Base-by-base conservation (phyloP, 2,113 vertebrate species). In the Strigops habroptila region DNA sequence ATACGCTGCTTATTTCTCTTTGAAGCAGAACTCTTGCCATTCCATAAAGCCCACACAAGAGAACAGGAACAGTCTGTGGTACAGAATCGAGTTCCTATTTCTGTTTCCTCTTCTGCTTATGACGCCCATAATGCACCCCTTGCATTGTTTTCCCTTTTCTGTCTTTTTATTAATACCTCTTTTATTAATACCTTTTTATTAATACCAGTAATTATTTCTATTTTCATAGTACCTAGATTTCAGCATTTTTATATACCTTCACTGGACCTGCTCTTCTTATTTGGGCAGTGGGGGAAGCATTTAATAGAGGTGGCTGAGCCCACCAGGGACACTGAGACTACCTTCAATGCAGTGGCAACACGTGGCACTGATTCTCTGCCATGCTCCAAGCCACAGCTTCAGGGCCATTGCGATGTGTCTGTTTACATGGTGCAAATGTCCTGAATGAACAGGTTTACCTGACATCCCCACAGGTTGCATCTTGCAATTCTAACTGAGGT, bases 1-100 rank as follows among this genome's bases (percentile, higher is more conserved):
- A 64, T 59, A 90, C 71, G 73, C 86, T 69, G 21, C 53, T 82
- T 60, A 33, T 21, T 93, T 73, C 39, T 82, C 83, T 96, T 94
- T 90, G 95, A 96, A 93, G 90, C 90, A 93, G 57, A 82, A 35
- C 51, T 41, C 62, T 67, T 1, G 15, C 52, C 62, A 12, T 60
- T 16, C 62, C 53, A 17, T 12, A 30, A 48, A 86, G 63, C 21
- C 43, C 21, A 75, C 71, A n/a, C n/a, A 67, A 43, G 46, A 35
- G 51, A 76, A 27, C 0, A 13, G 37, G 73, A 65, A 18, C 12
- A 37, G 59, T 8, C 27, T 1, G 6, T 5, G 62, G 41, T 24
- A 64, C 14, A 39, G 44, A n/a, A 27, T 11, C 0, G 7, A 88
- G 52, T 2, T 74, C 67, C 43, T 55, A 19, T 11, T 27, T 27